Evolutionary conservation across 2,797 vertebrate genomes (phyloP).

Genomic region (Tiaroga cobitis): DNA sequence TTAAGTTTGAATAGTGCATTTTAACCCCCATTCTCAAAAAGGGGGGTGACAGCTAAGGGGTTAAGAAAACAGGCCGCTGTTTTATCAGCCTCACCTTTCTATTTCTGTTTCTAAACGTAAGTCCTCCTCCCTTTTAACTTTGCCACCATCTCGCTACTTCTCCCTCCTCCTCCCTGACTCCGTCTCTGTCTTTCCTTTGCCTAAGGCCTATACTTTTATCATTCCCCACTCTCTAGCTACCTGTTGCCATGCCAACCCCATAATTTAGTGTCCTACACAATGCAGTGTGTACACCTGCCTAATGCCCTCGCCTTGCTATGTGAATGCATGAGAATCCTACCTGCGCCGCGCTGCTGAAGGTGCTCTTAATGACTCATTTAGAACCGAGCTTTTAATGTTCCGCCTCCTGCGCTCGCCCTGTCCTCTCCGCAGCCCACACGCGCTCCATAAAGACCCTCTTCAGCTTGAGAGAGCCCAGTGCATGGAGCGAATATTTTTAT

Average conservation of each 20-base stretch:
- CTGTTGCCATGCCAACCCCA: conserved; percentile 67
- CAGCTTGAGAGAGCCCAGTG: conserved; percentile 8
- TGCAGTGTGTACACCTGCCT: conserved; percentile 46
- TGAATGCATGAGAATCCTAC: conserved; percentile 47
- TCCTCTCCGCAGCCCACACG: conserved; percentile 39
- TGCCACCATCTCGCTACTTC: conserved; percentile 11
- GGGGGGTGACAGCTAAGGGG: too few species aligned
- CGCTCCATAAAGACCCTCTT: conserved; percentile 45
- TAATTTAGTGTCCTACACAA: conserved; percentile 43
- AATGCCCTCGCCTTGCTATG: conserved; percentile 13
- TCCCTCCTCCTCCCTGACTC: conserved; percentile 26
- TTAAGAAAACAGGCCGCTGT: neutral
- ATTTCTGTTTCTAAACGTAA: conserved; percentile 10
- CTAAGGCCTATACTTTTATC: conserved; percentile 55
- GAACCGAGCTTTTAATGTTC: conserved; percentile 45
- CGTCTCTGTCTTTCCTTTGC: conserved; percentile 40
- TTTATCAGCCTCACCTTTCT: conserved; percentile 15
- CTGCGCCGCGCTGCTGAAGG: conserved; percentile 29
- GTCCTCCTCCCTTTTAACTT: conserved; percentile 20
- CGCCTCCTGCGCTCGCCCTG: conserved; percentile 15
- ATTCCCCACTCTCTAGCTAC: conserved; percentile 49
- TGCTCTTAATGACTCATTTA: conserved; percentile 51
- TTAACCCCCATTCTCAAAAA: too few species aligned
- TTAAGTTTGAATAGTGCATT: too few species aligned
- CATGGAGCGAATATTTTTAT: conserved; percentile 12